Evolutionary conservation across 2,888 invertebrate genomes (phyloP), one percentile per base, ranked within the genome.

Genomic region (Hylaea fasciaria): DNA sequence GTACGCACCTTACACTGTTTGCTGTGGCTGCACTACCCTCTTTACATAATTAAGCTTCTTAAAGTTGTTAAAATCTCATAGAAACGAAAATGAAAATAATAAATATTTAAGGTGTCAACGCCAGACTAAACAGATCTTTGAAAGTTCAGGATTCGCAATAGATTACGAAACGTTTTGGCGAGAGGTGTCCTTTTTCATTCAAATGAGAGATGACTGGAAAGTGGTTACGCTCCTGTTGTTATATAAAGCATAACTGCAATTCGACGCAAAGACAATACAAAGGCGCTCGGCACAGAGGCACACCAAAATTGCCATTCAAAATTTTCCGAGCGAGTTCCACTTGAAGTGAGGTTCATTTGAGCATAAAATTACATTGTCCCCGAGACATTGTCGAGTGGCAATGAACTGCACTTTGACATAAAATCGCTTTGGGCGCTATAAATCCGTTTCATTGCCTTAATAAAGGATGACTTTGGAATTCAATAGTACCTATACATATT

Each of bases 351-450:
- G 81, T 84, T 89, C 90, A 89, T 88, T 92, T 87, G 74, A 92
- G 85, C 92, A 92, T 92, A 90, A 92, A 91, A 92, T 92, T 92
- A 91, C 91, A 91, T 92, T 92, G 91, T 91, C 86, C 87, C 76
- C 64, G 69, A 81, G 84, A 87, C 89, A 90, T 89, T 90, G 91
- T 89, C 78, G 83, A 76, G 86, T 91, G 91, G 85, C 91, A 91
- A 89, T 91, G 92, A 91, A 91, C 91, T 91, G 85, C 91, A 89
- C 91, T 92, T 92, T 91, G 91, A 91, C 91, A 92, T 91, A 87
- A 92, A 91, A 90, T 92, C 78, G 82, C 86, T 87, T 87, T 86
- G 83, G 84, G 82, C 74, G 86, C 82, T 84, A 88, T 91, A 91
- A 91, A 91, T 91, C 88, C 85, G 83, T 89, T 91, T 91, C 84